phyloP scores from a whole-genome alignment of 2,888 invertebrate genomes.

The Beris chalybata region DNA sequence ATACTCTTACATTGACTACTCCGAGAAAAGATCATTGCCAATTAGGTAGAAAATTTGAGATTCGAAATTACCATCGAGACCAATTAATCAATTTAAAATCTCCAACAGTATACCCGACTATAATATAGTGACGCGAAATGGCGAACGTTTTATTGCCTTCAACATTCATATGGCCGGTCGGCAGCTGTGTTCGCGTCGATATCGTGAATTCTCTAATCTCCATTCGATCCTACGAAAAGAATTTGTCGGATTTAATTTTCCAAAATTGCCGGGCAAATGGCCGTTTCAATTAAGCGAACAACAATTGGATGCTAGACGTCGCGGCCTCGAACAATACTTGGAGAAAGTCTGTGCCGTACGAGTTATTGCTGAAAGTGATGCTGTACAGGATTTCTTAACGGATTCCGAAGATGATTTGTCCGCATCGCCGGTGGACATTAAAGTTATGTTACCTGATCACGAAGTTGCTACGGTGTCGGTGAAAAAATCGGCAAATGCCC shows the following conservation, averaged over 20 bases:
- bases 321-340: constrained; percentile 97
- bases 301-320: constrained; percentile 89
- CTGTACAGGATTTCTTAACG: constrained; percentile 96
- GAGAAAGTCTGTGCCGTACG: constrained; percentile 97
- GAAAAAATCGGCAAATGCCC: constrained; percentile 84
- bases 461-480: constrained; percentile 87
- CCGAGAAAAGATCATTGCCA: constrained; percentile 88
- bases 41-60: constrained; percentile 57
- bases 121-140: constrained; percentile 81
- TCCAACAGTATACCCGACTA: constrained; percentile 86
- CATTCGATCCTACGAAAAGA: constrained; percentile 89
- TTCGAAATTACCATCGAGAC: constrained; percentile 9
- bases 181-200: constrained; percentile 93
- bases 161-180: constrained; percentile 99
- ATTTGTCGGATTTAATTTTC: constrained; percentile 93
- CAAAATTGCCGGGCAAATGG: constrained; percentile 98
- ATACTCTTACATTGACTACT: constrained; percentile 85
- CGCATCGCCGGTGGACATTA: constrained; percentile 75
- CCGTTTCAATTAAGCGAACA: constrained; percentile 96
- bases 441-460: constrained; percentile 84
- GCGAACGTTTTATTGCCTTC: constrained; percentile 91
- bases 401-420: constrained; percentile 84
- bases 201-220: constrained; percentile 91
- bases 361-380: constrained; percentile 96
- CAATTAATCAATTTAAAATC: background rate